Conservation (phyloP, 2,113 vertebrate species). For the Passer domesticus region DNA sequence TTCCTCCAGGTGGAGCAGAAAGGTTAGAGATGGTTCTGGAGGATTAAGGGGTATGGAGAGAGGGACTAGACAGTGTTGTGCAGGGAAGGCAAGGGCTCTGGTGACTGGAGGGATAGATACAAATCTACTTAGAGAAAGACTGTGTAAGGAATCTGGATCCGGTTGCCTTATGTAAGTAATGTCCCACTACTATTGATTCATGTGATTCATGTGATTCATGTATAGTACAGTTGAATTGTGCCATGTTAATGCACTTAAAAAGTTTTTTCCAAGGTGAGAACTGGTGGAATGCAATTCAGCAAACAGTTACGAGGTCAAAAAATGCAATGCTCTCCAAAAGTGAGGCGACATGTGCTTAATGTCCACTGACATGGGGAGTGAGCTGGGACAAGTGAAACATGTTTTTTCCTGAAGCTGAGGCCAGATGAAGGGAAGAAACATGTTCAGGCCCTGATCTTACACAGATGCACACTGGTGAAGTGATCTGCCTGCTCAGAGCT, state of each 20-base stretch:
- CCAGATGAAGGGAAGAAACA: constrained; percentile 2
- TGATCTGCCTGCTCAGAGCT: constrained; percentile 15
- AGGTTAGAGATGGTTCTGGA: background rate
- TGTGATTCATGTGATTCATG: rapidly evolving
- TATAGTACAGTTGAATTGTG: background rate
- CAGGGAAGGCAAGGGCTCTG: background rate
- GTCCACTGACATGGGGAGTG: background rate
- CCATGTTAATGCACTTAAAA: background rate
- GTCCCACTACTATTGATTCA: background rate
- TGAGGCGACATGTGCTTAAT: background rate
- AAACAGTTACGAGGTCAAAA: constrained; percentile 2
- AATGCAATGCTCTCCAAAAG: background rate
- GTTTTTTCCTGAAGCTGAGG: constrained; percentile 24
- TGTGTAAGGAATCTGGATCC: background rate
- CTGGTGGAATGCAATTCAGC: background rate
- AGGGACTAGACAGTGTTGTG: background rate
- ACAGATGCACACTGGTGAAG: constrained; percentile 12
- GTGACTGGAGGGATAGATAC: background rate
- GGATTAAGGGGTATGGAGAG: background rate
- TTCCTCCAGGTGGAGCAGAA: background rate
- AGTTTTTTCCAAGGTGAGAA: background rate
- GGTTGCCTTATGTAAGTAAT: rapidly evolving
- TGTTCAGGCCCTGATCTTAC: constrained; percentile 24
- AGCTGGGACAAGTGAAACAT: background rate
- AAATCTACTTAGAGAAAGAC: background rate